phyloP scores from a whole-genome alignment of 2,888 invertebrate species.

The Tholera decimalis region DNA sequence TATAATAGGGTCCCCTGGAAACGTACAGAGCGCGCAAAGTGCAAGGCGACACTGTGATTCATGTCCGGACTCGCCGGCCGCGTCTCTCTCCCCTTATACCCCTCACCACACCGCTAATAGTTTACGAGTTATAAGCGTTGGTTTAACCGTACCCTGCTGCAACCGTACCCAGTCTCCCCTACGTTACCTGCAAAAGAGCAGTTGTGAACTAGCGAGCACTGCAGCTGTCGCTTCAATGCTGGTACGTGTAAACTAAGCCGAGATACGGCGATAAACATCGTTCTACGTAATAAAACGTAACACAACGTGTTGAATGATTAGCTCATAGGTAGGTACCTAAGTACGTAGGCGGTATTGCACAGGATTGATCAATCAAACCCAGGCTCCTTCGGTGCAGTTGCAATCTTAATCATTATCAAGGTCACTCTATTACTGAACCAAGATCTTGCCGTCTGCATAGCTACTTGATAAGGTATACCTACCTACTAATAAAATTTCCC shows the following conservation, averaged over 20 bases:
- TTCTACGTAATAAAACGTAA: constrained; percentile 62
- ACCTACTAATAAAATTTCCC: neutral
- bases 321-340: constrained; percentile 21
- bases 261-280: constrained; percentile 63
- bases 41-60: too few species aligned
- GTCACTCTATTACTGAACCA: neutral
- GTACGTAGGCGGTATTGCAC: constrained; percentile 30
- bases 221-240: constrained; percentile 68
- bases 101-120: too few species aligned
- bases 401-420: neutral
- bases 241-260: constrained; percentile 58
- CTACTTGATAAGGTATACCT: neutral
- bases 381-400: constrained; percentile 4
- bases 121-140: too few species aligned
- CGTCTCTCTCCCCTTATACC: too few species aligned
- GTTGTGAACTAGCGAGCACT: constrained; percentile 61
- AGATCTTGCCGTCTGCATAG: neutral
- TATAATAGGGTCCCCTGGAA: too few species aligned
- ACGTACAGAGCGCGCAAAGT: too few species aligned
- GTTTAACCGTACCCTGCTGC: too few species aligned
- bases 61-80: too few species aligned
- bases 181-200: constrained; percentile 46
- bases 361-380: constrained; percentile 43
- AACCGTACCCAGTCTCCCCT: too few species aligned
- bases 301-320: constrained; percentile 54